A percentile compares a stretch with the other conserved stretches of the same genome.
phyloP scores from a whole-genome alignment of 2,888 invertebrate genomes.

The Tubulanus polymorphus region DNA sequence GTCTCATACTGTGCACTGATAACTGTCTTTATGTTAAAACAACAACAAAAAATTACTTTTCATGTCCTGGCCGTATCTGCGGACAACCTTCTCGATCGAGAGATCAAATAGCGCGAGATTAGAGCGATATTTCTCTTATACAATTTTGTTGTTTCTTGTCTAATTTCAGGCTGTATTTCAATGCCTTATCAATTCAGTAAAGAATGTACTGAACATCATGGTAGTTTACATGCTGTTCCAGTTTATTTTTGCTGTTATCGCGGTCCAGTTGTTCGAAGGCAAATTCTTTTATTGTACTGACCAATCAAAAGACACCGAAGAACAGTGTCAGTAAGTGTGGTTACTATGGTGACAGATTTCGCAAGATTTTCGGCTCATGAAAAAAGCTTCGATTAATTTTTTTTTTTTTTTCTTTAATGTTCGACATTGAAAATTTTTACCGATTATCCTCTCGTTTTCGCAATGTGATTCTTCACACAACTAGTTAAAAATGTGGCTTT shows the following conservation, averaged over 20 bases:
- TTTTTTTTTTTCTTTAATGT: too few species aligned
- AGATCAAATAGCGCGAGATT: too few species aligned
- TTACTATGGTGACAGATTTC: constrained; percentile 50
- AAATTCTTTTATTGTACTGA: constrained; percentile 99
- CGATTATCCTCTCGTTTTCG: too few species aligned
- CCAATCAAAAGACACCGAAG: constrained; percentile 90
- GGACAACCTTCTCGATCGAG: too few species aligned
- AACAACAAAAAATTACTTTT: too few species aligned
- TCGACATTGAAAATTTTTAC: too few species aligned
- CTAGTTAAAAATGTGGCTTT: too few species aligned
- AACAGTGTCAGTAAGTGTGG: constrained; percentile 90
- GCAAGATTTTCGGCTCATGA: neutral
- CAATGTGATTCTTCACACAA: too few species aligned
- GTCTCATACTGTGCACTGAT: neutral
- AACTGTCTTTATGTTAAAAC: constrained; percentile 3
- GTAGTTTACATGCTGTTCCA: constrained; percentile 97
- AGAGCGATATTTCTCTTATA: too few species aligned
- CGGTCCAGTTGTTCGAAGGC: constrained; percentile 99
- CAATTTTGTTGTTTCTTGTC: constrained; percentile 6
- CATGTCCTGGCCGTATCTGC: too few species aligned
- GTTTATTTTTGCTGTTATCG: constrained; percentile 99
- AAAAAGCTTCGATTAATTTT: too few species aligned
- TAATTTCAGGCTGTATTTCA: constrained; percentile 90
- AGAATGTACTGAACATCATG: constrained; percentile 99
- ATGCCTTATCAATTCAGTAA: constrained; percentile 99